phyloP scores from a whole-genome alignment of 1,140 invertebrate genomes.

The Danaus melanippus region DNA sequence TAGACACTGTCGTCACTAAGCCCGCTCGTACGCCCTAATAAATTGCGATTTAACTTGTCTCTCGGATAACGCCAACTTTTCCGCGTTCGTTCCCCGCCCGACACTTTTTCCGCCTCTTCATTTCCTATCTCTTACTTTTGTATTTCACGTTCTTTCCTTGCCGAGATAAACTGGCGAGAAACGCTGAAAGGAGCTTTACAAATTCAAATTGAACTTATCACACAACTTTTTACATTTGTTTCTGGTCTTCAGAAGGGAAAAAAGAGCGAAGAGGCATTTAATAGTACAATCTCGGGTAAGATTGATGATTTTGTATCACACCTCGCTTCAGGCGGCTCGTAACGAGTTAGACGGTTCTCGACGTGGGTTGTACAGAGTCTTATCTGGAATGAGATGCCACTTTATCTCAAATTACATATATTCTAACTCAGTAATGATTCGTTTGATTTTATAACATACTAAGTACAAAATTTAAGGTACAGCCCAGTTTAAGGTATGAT shows the following conservation, averaged over 20 bases:
- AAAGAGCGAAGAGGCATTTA: conserved; percentile 70
- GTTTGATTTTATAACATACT: too few relatives aligned
- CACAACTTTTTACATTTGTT: conserved; percentile 73
- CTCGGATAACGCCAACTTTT: conserved; percentile 70
- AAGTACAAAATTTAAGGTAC: too few relatives aligned
- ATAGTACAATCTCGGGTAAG: conserved; percentile 71
- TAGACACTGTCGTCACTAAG: conserved; percentile 39
- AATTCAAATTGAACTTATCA: conserved; percentile 73
- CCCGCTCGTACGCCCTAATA: conserved; percentile 64
- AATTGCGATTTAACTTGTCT: conserved; percentile 72
- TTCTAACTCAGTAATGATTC: conserved; percentile 17
- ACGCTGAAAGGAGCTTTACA: conserved; percentile 71
- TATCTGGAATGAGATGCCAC: conserved; percentile 66
- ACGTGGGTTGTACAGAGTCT: conserved; percentile 66
- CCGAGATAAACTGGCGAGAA: conserved; percentile 71
- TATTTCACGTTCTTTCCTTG: conserved; percentile 67
- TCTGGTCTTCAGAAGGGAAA: conserved; percentile 67
- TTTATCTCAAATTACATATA: conserved; percentile 72
- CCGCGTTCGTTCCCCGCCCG: conserved; percentile 67
- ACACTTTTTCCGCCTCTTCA: conserved; percentile 71
- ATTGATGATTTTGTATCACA: conserved; percentile 73
- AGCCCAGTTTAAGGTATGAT: too few relatives aligned
- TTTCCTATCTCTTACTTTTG: conserved; percentile 73
- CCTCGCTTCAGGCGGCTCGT: conserved; percentile 69
- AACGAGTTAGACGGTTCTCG: conserved; percentile 66